These are phyloP conservation scores for Mastacembelus armatus DNA, from an alignment of 2,797 vertebrate genomes.

Conservation along the genomic window DNA sequence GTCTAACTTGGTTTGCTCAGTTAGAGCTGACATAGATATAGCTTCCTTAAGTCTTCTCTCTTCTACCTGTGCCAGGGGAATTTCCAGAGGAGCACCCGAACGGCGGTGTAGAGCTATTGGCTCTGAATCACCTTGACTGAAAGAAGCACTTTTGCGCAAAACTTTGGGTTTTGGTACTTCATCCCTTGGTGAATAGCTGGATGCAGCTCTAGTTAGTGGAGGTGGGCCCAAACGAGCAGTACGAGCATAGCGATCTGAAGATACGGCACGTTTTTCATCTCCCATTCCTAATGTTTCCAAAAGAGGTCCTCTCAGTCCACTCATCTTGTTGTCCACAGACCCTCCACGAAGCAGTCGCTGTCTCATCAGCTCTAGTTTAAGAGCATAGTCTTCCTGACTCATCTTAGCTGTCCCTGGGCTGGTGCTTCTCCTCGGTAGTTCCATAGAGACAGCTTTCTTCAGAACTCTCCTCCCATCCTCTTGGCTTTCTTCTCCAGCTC, in stretches of 20 bases:
- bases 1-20: slow-evolving; percentile 84
- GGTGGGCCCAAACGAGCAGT: slow-evolving; percentile 81
- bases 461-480: slow-evolving; percentile 83
- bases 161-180: slow-evolving; percentile 85
- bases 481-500: slow-evolving; percentile 70
- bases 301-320: slow-evolving; percentile 94
- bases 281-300: slow-evolving; percentile 92
- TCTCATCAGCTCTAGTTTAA: slow-evolving; percentile 94
- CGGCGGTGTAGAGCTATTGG: slow-evolving; percentile 91
- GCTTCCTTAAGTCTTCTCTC: slow-evolving; percentile 91
- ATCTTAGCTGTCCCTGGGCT: slow-evolving; percentile 89
- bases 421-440: slow-evolving; percentile 85
- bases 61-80: slow-evolving; percentile 90
- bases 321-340: slow-evolving; percentile 92
- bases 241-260: slow-evolving; percentile 78
- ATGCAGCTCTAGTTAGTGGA: slow-evolving; percentile 89
- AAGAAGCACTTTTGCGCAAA: slow-evolving; percentile 95
- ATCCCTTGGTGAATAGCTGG: slow-evolving; percentile 89
- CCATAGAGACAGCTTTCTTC: slow-evolving; percentile 90
- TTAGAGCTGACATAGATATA: slow-evolving; percentile 92
- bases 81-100: slow-evolving; percentile 94
- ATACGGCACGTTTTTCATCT: slow-evolving; percentile 82
- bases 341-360: slow-evolving; percentile 91
- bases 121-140: slow-evolving; percentile 94
- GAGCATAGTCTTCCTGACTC: slow-evolving; percentile 91